Evolutionary conservation across 2,113 vertebrate genomes (phyloP).

Genomic region (Rattus norvegicus): DNA sequence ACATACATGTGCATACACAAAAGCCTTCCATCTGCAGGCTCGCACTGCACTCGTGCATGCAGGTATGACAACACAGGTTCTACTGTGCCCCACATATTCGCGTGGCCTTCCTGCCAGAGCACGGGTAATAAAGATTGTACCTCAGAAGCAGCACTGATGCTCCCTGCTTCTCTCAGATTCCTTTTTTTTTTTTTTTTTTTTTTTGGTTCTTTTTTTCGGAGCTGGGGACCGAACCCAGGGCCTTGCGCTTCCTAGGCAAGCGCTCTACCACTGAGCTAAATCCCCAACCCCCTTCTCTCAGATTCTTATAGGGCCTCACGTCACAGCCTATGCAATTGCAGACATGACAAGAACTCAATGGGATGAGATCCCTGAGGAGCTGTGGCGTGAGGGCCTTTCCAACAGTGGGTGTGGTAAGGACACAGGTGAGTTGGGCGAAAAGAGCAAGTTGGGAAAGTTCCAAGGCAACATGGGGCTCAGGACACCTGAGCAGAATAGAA

Average conservation of each 20-base stretch:
- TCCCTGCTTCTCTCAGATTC: neutral
- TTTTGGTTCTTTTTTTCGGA: too few relatives aligned
- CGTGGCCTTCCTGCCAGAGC: neutral
- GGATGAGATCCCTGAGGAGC: neutral
- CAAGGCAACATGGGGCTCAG: neutral
- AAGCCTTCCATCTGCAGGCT: neutral
- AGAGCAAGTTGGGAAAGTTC: too few relatives aligned
- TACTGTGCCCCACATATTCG: neutral
- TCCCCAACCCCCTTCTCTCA: too few relatives aligned
- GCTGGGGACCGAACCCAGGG: too few relatives aligned
- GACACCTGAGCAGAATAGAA: neutral
- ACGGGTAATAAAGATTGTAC: neutral
- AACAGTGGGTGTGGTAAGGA: neutral
- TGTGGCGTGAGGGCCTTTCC: neutral
- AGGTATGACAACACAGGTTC: neutral
- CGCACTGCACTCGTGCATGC: neutral
- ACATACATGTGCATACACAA: neutral
- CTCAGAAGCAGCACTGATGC: neutral
- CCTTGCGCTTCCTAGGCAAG: too few relatives aligned
- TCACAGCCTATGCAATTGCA: neutral
- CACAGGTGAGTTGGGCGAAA: neutral
- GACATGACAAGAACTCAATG: neutral
- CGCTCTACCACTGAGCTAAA: too few relatives aligned
- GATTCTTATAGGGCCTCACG: rapidly evolving
- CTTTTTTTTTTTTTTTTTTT: too few relatives aligned